These are phyloP conservation scores for Drosophila pruinosa DNA, from an alignment of 1,140 invertebrate species.

Conservation along the genomic window DNA sequence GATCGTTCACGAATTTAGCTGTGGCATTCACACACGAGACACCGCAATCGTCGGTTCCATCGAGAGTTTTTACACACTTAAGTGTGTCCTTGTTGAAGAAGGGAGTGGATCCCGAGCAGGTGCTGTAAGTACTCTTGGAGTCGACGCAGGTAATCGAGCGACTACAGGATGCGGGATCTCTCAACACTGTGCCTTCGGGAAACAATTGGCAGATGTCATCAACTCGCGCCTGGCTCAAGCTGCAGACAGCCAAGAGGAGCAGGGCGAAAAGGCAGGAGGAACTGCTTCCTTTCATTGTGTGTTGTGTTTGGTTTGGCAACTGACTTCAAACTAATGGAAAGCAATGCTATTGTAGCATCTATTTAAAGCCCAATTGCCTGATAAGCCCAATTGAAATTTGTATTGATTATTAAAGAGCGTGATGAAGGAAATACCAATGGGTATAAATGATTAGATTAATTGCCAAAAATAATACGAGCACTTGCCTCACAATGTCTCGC, in stretches of 20 bases:
- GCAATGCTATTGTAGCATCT: background rate
- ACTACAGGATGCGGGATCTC: conserved; percentile 63
- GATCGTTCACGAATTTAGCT: conserved; percentile 48
- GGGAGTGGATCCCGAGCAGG: conserved; percentile 47
- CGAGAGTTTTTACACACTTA: conserved; percentile 47
- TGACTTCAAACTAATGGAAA: conserved; percentile 5
- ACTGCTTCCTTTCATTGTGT: conserved; percentile 15
- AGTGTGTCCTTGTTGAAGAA: conserved; percentile 58
- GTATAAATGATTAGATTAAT: conserved; percentile 33
- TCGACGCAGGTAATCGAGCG: conserved; percentile 60
- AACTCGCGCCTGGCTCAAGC: background rate
- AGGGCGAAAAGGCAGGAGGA: background rate
- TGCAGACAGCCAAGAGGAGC: background rate
- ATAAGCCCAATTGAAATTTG: conserved; percentile 23
- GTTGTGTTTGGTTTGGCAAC: background rate
- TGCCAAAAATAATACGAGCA: conserved; percentile 4
- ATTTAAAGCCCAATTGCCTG: background rate
- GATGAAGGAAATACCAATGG: conserved; percentile 1
- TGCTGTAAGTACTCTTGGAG: conserved; percentile 26
- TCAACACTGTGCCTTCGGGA: conserved; percentile 46
- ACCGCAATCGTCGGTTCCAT: conserved; percentile 14
- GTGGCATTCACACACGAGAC: conserved; percentile 41
- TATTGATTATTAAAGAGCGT: conserved; percentile 14
- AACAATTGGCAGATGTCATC: conserved; percentile 64
- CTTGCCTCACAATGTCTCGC: background rate